A percentile compares a stretch with the other conserved stretches of the same genome.
phyloP scores from a whole-genome alignment of 2,797 vertebrate species.

The Poeciliopsis turneri region DNA sequence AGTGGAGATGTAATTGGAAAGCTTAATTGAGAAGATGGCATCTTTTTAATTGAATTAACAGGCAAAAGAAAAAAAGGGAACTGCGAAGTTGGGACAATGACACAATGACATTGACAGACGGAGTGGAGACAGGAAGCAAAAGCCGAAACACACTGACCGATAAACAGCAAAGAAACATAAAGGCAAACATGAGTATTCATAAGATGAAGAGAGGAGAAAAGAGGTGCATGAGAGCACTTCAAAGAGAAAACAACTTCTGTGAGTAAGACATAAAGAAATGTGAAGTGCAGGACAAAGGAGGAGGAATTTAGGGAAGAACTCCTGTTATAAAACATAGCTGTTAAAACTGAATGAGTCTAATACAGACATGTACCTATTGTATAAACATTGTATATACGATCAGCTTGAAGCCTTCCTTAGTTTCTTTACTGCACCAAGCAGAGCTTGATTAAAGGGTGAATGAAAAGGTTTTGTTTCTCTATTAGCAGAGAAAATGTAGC shows the following conservation, averaged over 20 bases:
- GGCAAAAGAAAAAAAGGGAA: slow-evolving; percentile 47
- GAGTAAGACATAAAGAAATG: slow-evolving; percentile 2
- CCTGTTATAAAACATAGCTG: not conserved
- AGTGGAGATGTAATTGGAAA: slow-evolving; percentile 74
- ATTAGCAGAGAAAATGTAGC: not conserved
- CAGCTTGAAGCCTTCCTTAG: not conserved
- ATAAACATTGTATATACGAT: not conserved
- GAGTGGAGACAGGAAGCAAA: slow-evolving; percentile 4
- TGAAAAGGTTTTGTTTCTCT: not conserved
- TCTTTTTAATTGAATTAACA: slow-evolving; percentile 84
- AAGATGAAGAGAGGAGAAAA: slow-evolving; percentile 26
- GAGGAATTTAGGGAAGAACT: slow-evolving; percentile 5
- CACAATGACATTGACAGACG: slow-evolving; percentile 60
- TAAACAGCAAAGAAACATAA: slow-evolving; percentile 38
- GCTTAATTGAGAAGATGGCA: slow-evolving; percentile 83
- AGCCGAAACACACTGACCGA: slow-evolving; percentile 36
- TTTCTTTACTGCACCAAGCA: not conserved
- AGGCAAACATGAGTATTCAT: slow-evolving; percentile 45
- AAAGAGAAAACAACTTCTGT: slow-evolving; percentile 37
- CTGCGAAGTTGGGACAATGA: slow-evolving; percentile 62
- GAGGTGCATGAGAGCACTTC: slow-evolving; percentile 39
- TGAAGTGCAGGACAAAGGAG: slow-evolving; percentile 6
- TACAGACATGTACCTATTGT: not conserved
- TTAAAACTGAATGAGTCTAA: not conserved
- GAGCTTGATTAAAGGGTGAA: not conserved